Percentiles rank a stretch among this genome's conserved stretches.
Conservation (phyloP, 2,797 vertebrate genomes). For the Sebastes kiyomatsui region DNA sequence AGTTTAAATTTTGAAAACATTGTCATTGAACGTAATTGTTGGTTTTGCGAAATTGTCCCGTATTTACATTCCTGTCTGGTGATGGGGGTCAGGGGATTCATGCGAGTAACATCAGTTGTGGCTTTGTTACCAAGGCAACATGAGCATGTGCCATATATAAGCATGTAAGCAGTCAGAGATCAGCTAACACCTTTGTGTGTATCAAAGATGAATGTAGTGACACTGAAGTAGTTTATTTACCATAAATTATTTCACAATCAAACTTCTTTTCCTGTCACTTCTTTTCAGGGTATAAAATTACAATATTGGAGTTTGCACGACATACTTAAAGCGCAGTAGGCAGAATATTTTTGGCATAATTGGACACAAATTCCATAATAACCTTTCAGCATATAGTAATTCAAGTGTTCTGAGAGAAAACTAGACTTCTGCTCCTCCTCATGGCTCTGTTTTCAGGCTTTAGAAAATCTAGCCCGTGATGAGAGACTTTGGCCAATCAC, state of each 20-base stretch:
- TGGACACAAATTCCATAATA: too few species aligned
- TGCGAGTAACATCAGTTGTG: conserved; percentile 23
- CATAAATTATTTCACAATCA: background rate
- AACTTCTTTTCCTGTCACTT: background rate
- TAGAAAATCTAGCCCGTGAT: too few species aligned
- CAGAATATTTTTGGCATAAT: too few species aligned
- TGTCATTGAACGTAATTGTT: background rate
- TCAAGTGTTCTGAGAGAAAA: too few species aligned
- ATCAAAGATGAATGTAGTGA: background rate
- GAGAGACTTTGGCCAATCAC: too few species aligned
- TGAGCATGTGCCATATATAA: background rate
- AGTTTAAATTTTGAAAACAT: background rate
- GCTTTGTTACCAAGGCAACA: conserved; percentile 24
- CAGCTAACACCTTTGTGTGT: background rate
- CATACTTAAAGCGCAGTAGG: too few species aligned
- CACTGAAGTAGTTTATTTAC: background rate
- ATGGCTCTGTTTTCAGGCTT: too few species aligned
- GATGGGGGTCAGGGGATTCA: background rate
- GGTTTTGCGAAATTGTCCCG: background rate
- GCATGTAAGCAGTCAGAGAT: background rate
- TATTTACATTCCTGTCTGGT: background rate
- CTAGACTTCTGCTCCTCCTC: too few species aligned
- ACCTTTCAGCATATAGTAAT: too few species aligned
- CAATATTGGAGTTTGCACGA: background rate
- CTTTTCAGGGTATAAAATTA: background rate